A percentile compares a stretch with the other conserved stretches of the same genome.
These are phyloP conservation scores for Thera obeliscata DNA, from an alignment of 2,888 invertebrate genomes.

Conservation along the genomic window DNA sequence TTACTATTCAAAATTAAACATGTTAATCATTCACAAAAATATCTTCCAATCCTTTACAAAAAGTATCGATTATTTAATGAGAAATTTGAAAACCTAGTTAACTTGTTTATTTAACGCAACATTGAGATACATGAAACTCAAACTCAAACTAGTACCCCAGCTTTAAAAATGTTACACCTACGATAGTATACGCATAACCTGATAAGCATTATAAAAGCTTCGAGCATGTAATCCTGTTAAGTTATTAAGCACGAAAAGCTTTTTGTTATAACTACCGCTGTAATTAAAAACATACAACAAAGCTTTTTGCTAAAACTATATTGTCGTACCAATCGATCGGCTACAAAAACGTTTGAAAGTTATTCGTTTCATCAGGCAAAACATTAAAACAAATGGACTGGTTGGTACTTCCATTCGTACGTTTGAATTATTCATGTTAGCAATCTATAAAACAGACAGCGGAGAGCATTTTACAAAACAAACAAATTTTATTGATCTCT, in stretches of 20 bases:
- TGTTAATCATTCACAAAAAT: too few relatives aligned
- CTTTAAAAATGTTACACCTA: too few relatives aligned
- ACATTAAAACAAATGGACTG: conserved; percentile 78
- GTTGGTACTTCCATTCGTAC: conserved; percentile 69
- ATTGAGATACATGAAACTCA: too few relatives aligned
- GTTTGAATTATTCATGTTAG: conserved; percentile 81
- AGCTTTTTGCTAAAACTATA: conserved; percentile 8
- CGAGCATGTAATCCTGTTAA: not conserved
- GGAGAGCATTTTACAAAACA: conserved; percentile 82
- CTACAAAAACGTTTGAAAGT: conserved; percentile 47
- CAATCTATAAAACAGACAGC: conserved; percentile 81
- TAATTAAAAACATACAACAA: not conserved
- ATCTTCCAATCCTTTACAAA: too few relatives aligned
- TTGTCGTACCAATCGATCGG: conserved; percentile 24
- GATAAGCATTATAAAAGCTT: too few relatives aligned
- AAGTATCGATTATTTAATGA: too few relatives aligned
- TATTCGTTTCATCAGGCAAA: conserved; percentile 70
- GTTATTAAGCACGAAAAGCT: not conserved
- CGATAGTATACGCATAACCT: too few relatives aligned
- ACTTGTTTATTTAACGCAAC: too few relatives aligned
- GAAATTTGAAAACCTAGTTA: too few relatives aligned
- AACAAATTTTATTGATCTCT: conserved; percentile 85
- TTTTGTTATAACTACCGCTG: not conserved
- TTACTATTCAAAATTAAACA: too few relatives aligned
- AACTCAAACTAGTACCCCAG: too few relatives aligned